Evolutionary conservation across 1,140 invertebrate genomes (phyloP).

Genomic region (Hermatobates lingyangjiaoensis): DNA sequence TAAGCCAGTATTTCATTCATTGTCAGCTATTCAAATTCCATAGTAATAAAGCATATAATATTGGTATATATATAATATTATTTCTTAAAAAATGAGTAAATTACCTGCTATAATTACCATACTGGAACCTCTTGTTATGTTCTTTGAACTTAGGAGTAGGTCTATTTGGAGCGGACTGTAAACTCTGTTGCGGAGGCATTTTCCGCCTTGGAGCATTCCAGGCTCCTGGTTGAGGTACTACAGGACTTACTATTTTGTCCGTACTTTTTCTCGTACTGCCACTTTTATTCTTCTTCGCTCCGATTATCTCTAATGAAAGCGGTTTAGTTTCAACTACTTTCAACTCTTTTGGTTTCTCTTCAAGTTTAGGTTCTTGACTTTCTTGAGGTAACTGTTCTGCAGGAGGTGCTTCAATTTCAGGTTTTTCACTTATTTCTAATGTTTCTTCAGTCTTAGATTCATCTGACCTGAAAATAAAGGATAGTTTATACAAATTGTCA

Average conservation of each 20-base stretch:
- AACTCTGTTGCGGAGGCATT: slow-evolving; percentile 18
- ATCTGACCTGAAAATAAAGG: slow-evolving; percentile 7
- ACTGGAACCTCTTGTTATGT: slow-evolving; percentile 63
- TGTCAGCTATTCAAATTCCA: no score
- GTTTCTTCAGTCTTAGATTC: slow-evolving; percentile 5
- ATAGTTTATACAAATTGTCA: no score
- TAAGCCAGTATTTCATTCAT: no score
- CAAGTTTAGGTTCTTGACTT: not conserved
- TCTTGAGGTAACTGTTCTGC: not conserved
- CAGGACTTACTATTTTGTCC: slow-evolving; percentile 83
- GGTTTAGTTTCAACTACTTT: no score
- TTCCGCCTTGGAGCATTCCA: slow-evolving; percentile 36
- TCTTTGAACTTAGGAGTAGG: slow-evolving; percentile 47
- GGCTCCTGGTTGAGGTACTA: slow-evolving; percentile 69
- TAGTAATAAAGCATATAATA: no score
- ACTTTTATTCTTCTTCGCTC: slow-evolving; percentile 4
- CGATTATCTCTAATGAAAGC: not conserved
- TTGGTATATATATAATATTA: no score
- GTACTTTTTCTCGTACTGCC: slow-evolving; percentile 25
- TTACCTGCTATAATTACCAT: slow-evolving; percentile 85
- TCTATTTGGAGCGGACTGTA: slow-evolving; percentile 18
- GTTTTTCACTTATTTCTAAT: not conserved
- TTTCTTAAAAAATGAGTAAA: slow-evolving; percentile 6
- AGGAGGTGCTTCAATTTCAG: not conserved
- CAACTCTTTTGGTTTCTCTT: no score